phyloP scores from a whole-genome alignment of 2,888 invertebrate species.

The Biston betularia region DNA sequence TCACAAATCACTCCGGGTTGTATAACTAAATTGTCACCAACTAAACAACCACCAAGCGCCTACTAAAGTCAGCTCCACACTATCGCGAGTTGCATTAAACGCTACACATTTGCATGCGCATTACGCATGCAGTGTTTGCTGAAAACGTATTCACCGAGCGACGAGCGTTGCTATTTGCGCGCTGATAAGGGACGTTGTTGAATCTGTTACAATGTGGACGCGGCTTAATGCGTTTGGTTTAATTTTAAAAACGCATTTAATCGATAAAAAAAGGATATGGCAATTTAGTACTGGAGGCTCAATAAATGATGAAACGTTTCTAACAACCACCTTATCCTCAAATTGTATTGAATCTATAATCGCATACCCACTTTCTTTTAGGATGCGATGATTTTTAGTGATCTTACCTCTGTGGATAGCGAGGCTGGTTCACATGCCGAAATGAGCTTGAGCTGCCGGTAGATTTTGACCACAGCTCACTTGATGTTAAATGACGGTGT shows the following conservation, averaged over 20 bases:
- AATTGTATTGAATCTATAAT: too few relatives aligned
- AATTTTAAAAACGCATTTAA: not conserved
- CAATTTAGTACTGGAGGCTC: not conserved
- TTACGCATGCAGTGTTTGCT: constrained; percentile 48
- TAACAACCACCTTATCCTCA: too few relatives aligned
- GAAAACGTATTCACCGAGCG: constrained; percentile 36
- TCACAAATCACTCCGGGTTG: not conserved
- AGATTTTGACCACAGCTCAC: too few relatives aligned
- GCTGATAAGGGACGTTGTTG: constrained; percentile 39
- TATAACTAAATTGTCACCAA: constrained; percentile 3
- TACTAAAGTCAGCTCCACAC: constrained; percentile 34
- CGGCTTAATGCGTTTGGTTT: constrained; percentile 4
- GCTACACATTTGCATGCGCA: constrained; percentile 46
- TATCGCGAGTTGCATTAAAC: constrained; percentile 44
- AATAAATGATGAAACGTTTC: too few relatives aligned
- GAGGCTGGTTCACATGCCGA: too few relatives aligned
- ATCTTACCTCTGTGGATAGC: too few relatives aligned
- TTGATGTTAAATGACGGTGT: too few relatives aligned
- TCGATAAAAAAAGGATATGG: not conserved
- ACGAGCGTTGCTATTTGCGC: constrained; percentile 42
- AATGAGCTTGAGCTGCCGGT: too few relatives aligned
- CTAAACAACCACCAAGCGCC: constrained; percentile 1
- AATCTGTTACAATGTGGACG: constrained; percentile 15
- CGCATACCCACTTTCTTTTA: too few relatives aligned
- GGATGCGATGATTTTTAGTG: too few relatives aligned